A percentile compares a stretch with the other conserved stretches of the same genome.
phyloP scores from a whole-genome alignment of 2,797 vertebrate species.

The Epinephelus malabaricus region DNA sequence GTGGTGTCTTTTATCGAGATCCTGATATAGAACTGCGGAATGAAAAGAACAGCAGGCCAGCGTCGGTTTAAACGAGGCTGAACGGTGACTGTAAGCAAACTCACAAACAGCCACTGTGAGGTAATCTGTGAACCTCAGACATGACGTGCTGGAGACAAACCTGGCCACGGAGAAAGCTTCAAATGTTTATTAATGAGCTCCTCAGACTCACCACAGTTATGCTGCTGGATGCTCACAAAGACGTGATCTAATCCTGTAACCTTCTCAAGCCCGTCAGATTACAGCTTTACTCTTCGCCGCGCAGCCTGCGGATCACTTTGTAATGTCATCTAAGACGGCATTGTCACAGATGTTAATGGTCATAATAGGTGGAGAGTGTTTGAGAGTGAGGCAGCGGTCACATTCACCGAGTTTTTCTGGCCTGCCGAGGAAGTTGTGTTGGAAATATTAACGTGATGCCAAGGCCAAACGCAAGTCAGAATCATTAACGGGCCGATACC shows the following conservation, averaged over 20 bases:
- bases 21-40: slow-evolving; percentile 39
- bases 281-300: slow-evolving; percentile 34
- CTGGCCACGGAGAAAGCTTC: slow-evolving; percentile 61
- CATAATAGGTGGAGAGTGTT: slow-evolving; percentile 29
- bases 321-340: slow-evolving; percentile 61
- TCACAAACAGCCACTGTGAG: slow-evolving; percentile 63
- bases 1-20: slow-evolving; percentile 45
- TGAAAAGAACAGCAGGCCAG: slow-evolving; percentile 31
- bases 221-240: slow-evolving; percentile 72
- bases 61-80: slow-evolving; percentile 32
- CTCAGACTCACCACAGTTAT: slow-evolving; percentile 75
- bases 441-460: slow-evolving; percentile 64
- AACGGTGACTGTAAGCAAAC: slow-evolving; percentile 35
- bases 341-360: slow-evolving; percentile 65
- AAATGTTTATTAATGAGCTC: slow-evolving; percentile 75
- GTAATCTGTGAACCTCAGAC: slow-evolving; percentile 69
- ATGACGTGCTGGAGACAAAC: slow-evolving; percentile 71
- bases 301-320: slow-evolving; percentile 65
- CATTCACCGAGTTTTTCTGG: slow-evolving; percentile 33
- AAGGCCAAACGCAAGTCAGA: slow-evolving; percentile 71
- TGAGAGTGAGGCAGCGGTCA: slow-evolving; percentile 44
- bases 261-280: slow-evolving; percentile 57
- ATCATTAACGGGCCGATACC: slow-evolving; percentile 62
- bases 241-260: slow-evolving; percentile 79
- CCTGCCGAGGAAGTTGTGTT: slow-evolving; percentile 66